These are phyloP conservation scores for Clamator glandarius DNA, from an alignment of 2,797 vertebrate genomes.

Conservation along the genomic window DNA sequence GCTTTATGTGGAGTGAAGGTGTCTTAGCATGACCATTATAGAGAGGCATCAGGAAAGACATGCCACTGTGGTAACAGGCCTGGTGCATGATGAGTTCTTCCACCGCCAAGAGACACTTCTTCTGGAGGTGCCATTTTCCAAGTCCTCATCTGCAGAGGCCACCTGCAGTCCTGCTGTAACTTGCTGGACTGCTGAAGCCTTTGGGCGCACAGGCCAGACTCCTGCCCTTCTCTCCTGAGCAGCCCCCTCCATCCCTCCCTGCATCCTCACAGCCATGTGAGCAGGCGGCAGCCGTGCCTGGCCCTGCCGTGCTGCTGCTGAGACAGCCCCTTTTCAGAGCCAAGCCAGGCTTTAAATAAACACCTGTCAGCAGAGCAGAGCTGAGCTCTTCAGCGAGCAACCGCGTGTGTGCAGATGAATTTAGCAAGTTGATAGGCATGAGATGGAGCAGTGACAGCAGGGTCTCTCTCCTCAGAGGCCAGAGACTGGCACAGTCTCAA, in stretches of 20 bases:
- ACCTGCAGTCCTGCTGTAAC: neutral
- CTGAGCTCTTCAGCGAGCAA: neutral
- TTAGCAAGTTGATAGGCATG: neutral
- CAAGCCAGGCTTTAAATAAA: constrained; percentile 16
- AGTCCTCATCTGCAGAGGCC: neutral
- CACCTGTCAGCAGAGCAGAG: neutral
- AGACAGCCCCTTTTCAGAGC: neutral
- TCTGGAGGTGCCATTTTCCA: neutral
- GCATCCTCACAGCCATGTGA: neutral
- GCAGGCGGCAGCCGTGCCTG: fast-evolving
- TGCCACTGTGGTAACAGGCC: fast-evolving
- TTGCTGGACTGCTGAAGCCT: neutral
- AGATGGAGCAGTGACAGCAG: neutral
- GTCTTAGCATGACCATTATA: neutral
- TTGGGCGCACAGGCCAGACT: neutral
- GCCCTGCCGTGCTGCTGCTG: neutral
- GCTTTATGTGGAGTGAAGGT: neutral
- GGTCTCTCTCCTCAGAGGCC: neutral
- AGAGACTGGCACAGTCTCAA: neutral
- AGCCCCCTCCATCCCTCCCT: neutral
- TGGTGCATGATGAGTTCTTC: neutral
- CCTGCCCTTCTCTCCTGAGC: fast-evolving
- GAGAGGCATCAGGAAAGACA: neutral
- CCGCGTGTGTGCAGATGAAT: neutral
- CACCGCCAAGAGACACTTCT: neutral